These are phyloP conservation scores for Podarcis muralis DNA, from an alignment of 2,113 vertebrate species.

Conservation along the genomic window DNA sequence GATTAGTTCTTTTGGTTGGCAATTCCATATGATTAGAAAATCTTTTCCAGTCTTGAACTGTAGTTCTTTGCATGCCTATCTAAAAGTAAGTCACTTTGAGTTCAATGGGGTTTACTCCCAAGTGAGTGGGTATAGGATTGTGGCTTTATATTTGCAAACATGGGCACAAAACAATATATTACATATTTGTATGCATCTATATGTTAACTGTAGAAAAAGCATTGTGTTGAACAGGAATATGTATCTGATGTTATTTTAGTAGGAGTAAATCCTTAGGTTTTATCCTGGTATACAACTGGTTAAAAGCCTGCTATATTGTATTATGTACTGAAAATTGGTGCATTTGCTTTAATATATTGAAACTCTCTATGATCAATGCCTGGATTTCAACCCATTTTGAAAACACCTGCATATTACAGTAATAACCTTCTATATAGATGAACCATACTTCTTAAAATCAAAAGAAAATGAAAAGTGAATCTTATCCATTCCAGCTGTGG, in stretches of 20 bases:
- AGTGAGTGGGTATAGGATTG: too few relatives aligned
- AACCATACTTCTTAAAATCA: constrained; percentile 45
- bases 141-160: too few relatives aligned
- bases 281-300: background rate
- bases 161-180: background rate
- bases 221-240: background rate
- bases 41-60: too few relatives aligned
- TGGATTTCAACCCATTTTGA: constrained; percentile 29
- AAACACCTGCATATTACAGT: constrained; percentile 26
- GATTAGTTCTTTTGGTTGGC: background rate
- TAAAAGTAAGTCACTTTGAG: too few relatives aligned
- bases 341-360: constrained; percentile 24
- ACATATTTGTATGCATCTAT: background rate
- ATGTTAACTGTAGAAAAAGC: background rate
- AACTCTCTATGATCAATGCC: constrained; percentile 29
- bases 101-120: too few relatives aligned
- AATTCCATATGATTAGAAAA: background rate
- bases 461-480: constrained; percentile 55
- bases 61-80: too few relatives aligned
- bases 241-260: background rate
- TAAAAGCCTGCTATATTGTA: background rate
- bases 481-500: constrained; percentile 20
- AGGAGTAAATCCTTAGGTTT: constrained; percentile 18
- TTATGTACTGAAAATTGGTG: background rate
- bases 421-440: constrained; percentile 28